phyloP scores from a whole-genome alignment of 2,113 vertebrate species.

The Podarcis muralis region DNA sequence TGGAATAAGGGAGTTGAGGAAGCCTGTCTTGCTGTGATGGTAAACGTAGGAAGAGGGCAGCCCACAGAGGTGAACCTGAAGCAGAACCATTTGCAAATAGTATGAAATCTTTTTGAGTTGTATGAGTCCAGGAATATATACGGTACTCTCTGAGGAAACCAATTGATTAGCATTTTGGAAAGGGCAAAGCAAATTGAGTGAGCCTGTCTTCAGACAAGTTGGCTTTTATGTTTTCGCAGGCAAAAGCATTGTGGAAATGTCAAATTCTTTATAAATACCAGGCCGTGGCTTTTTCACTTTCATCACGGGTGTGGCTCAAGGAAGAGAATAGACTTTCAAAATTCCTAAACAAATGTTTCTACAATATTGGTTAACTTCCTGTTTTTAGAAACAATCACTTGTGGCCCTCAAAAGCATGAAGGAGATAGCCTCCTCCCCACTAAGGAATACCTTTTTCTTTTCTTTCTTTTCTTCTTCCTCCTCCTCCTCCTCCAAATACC shows the following conservation, averaged over 20 bases:
- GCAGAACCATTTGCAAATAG: background rate
- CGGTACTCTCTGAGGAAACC: background rate
- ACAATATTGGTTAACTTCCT: background rate
- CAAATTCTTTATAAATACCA: conserved; percentile 66
- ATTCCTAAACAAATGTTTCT: background rate
- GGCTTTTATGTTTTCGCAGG: conserved; percentile 41
- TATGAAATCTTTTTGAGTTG: background rate
- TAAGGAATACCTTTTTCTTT: background rate
- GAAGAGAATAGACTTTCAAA: background rate
- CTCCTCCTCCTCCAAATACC: background rate
- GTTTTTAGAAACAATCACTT: conserved; percentile 30
- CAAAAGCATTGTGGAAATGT: conserved; percentile 59
- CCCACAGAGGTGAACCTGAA: background rate
- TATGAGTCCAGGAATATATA: background rate
- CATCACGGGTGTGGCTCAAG: background rate
- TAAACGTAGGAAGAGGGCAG: background rate
- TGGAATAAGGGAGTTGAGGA: background rate
- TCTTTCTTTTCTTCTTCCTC: too few relatives aligned
- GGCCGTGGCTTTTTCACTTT: background rate
- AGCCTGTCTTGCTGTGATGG: background rate
- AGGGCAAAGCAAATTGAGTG: conserved; percentile 28
- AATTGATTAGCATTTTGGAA: conserved; percentile 27
- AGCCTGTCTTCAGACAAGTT: conserved; percentile 46
- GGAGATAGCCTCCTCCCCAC: background rate
- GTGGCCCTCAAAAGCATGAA: background rate